A percentile compares a stretch with the other conserved stretches of the same genome.
These are phyloP conservation scores for Xenus cinereus DNA, from an alignment of 2,113 vertebrate genomes.

Conservation along the genomic window DNA sequence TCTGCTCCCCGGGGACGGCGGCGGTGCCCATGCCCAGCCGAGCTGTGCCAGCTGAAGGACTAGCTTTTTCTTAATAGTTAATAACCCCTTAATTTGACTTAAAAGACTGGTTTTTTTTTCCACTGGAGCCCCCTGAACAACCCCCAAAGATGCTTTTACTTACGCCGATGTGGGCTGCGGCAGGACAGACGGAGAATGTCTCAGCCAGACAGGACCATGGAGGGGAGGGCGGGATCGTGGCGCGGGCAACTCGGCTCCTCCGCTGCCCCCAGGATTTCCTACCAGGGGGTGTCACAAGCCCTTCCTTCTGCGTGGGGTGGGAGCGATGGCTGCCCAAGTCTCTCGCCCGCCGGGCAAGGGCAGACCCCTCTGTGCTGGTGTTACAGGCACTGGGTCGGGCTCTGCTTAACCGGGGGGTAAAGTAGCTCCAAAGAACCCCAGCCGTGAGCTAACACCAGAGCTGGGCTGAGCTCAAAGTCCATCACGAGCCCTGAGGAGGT, in stretches of 20 bases:
- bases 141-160: not conserved
- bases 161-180: not conserved
- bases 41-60: not conserved
- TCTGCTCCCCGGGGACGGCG: not conserved
- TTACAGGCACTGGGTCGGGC: not conserved
- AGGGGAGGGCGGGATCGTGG: too few species aligned
- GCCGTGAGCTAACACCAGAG: accelerated
- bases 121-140: constrained; percentile 7
- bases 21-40: not conserved
- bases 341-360: not conserved
- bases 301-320: not conserved
- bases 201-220: not conserved
- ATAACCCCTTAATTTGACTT: not conserved
- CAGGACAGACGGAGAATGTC: not conserved
- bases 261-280: not conserved
- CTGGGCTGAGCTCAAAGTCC: not conserved
- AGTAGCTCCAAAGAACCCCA: not conserved
- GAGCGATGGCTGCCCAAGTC: not conserved
- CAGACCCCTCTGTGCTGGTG: not conserved
- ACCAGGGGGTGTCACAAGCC: accelerated
- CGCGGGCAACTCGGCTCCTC: not conserved
- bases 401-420: accelerated
- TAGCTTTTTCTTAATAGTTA: not conserved
- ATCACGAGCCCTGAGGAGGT: not conserved
- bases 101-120: not conserved